phyloP scores from a whole-genome alignment of 1,140 invertebrate genomes.

The Brachionus rubens region DNA sequence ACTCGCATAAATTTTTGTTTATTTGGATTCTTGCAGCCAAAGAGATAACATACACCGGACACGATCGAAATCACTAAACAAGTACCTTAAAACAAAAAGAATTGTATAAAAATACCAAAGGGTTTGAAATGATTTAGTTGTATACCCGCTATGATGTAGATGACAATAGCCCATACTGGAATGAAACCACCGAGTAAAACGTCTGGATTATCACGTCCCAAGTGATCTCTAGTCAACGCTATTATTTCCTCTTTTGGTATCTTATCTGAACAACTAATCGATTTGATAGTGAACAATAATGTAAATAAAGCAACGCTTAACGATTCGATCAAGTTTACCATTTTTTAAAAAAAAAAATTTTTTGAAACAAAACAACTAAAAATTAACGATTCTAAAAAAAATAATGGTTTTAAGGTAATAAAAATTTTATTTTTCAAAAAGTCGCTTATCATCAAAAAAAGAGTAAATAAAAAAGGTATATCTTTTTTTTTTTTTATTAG shows the following conservation, averaged over 20 bases:
- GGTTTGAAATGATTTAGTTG: too few relatives aligned
- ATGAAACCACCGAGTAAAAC: neutral
- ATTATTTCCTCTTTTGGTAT: neutral
- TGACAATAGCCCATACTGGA: slow-evolving; percentile 36
- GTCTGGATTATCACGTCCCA: neutral
- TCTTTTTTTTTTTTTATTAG: too few relatives aligned
- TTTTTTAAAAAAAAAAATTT: too few relatives aligned
- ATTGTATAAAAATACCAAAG: neutral
- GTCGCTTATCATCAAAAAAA: too few relatives aligned
- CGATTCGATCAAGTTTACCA: too few relatives aligned
- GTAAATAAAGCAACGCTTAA: too few relatives aligned
- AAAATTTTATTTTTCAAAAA: too few relatives aligned
- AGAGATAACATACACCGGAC: slow-evolving; percentile 21
- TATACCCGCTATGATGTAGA: slow-evolving; percentile 22
- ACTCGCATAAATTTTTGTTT: slow-evolving; percentile 16
- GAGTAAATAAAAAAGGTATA: too few relatives aligned
- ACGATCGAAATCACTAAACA: slow-evolving; percentile 11
- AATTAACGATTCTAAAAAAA: too few relatives aligned
- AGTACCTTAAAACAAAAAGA: slow-evolving; percentile 4
- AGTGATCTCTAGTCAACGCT: slow-evolving; percentile 6
- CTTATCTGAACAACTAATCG: slow-evolving; percentile 2
- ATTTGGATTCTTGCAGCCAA: slow-evolving; percentile 36
- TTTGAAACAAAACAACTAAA: too few relatives aligned
- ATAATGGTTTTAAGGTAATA: too few relatives aligned
- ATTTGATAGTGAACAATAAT: neutral